phyloP scores from a whole-genome alignment of 2,113 vertebrate species.

The Balaenoptera acutorostrata region DNA sequence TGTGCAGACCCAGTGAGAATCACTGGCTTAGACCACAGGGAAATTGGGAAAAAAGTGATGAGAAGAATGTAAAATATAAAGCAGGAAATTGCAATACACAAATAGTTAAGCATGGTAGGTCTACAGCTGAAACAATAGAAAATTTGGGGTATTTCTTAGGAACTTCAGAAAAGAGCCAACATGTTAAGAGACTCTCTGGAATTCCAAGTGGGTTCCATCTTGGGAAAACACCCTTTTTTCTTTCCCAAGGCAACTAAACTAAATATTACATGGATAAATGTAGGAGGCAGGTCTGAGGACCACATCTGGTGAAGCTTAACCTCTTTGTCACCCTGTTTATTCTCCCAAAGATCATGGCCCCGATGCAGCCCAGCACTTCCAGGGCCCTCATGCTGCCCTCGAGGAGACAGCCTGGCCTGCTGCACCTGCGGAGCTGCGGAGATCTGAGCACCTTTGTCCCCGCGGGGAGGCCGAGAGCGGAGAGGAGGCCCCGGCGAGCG shows the following conservation, averaged over 20 bases:
- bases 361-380: conserved; percentile 41
- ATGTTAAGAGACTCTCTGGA: neutral
- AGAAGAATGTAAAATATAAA: neutral
- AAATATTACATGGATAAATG: neutral
- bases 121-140: neutral
- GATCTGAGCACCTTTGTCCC: conserved; percentile 85
- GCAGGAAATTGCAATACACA: neutral
- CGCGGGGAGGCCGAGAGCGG: neutral
- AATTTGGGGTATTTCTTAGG: neutral
- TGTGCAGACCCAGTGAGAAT: neutral
- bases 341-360: conserved; percentile 77
- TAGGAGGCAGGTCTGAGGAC: neutral
- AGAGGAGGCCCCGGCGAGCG: conserved; percentile 38
- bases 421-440: conserved; percentile 86
- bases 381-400: conserved; percentile 44
- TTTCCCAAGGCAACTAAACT: neutral
- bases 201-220: neutral
- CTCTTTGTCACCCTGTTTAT: neutral
- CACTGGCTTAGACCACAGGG: neutral
- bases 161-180: neutral
- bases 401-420: conserved; percentile 70
- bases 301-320: neutral
- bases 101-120: neutral
- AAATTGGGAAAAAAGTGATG: neutral
- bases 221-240: neutral